These are phyloP conservation scores for Malthinus flaveolus DNA, from an alignment of 2,888 invertebrate species.

Conservation along the genomic window DNA sequence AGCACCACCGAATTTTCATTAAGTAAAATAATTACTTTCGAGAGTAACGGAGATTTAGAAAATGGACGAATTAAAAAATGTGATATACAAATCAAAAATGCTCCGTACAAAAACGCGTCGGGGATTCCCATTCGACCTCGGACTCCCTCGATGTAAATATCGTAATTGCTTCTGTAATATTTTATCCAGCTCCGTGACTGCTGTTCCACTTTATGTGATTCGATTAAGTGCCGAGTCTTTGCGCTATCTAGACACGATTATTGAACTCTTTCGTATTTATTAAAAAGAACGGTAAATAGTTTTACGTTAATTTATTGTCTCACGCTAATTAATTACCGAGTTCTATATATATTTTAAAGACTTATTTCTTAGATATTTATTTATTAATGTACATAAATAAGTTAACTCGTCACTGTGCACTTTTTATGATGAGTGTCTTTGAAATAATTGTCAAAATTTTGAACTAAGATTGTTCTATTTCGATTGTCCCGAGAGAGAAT, in stretches of 20 bases:
- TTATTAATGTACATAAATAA: constrained; percentile 18
- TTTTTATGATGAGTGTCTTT: not conserved
- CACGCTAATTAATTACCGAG: not conserved
- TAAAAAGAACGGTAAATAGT: not conserved
- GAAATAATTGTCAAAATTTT: no score
- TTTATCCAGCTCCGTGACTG: constrained; percentile 24
- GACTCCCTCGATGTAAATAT: constrained; percentile 25
- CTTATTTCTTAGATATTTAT: constrained; percentile 17
- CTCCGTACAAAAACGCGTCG: constrained; percentile 8
- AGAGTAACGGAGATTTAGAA: not conserved
- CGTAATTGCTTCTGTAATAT: constrained; percentile 27
- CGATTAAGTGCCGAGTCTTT: constrained; percentile 22
- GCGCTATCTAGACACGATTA: constrained; percentile 13
- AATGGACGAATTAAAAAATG: not conserved
- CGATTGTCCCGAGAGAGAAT: no score
- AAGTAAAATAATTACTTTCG: not conserved
- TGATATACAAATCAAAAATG: not conserved
- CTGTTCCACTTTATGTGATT: constrained; percentile 27
- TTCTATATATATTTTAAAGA: not conserved
- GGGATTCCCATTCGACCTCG: constrained; percentile 16
- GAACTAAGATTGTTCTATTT: no score
- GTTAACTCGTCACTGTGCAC: constrained; percentile 18
- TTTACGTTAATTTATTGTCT: not conserved
- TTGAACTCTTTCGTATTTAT: not conserved
- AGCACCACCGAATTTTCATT: not conserved